Base-by-base conservation (phyloP, 2,797 vertebrate genomes). In the Poeciliopsis turneri region DNA sequence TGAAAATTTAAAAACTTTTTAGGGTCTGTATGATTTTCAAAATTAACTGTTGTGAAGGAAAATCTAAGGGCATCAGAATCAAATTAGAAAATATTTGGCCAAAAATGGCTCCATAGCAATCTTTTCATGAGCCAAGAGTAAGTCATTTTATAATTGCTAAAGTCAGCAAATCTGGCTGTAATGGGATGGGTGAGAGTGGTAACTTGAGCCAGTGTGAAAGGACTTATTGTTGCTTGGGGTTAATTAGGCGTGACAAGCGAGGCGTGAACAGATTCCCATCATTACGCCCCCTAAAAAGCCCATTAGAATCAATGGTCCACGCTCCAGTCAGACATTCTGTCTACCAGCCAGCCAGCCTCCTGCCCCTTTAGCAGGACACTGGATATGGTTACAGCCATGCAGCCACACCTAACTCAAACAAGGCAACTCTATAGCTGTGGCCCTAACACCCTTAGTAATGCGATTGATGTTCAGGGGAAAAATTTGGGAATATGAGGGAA, bases 231-330 rank as follows among this genome's bases (percentile, higher is more conserved):
- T 95, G 93, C 92, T 90, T 92, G 88, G 90, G 94, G 92, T 92
- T 96, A 96, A 96, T 96, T 95, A 96, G 95, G 94, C 94, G 79
- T 95, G 95, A 95, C 96, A 96, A 95, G 92, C 83, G 88, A 95
- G 95, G 96, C 94, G 95, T 95, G 95, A 96, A 96, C 94, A 95
- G 95, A 96, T 96, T 96, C 95, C 95, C 96, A 95, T 96, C 96
- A 95, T 96, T 95, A 96, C 92, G 93, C 90, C 86, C 90, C 93
- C 93, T 96, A 95, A 96, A 96, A 96, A 93, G 94, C 93, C 95
- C 95, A 95, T 96, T 96, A 95, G 95, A 95, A 96, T 96, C 94
- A 95, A 96, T 95, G 94, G 94, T 94, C 92, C 94, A 95, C 94
- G 92, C 94, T 95, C 90, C 91, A 87, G 92, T 95, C 95, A 96